Conservation (phyloP, 37 sponge, comb jelly and placozoan species). For the Aphrocallistes beatrix region DNA sequence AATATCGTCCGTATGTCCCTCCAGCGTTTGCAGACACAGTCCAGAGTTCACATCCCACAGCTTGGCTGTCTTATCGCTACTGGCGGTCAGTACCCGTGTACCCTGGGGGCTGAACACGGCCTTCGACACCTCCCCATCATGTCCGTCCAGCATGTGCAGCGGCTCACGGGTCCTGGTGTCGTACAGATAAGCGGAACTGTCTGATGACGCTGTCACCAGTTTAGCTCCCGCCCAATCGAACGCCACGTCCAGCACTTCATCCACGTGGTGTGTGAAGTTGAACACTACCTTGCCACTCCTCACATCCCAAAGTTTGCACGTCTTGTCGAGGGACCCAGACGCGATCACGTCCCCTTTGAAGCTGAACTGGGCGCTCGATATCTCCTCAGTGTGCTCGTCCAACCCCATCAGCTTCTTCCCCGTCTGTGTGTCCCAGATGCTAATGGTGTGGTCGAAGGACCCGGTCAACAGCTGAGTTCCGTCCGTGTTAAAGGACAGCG, state of each 20-base stretch:
- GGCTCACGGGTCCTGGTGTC: slow-evolving; percentile 44
- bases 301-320: slow-evolving; percentile 82
- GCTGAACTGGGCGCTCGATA: slow-evolving; percentile 77
- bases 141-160: slow-evolving; percentile 61
- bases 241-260: slow-evolving; percentile 84
- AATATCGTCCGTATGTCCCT: slow-evolving; percentile 91
- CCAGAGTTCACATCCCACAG: slow-evolving; percentile 71
- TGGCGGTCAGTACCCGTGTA: slow-evolving; percentile 67
- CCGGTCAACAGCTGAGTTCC: slow-evolving; percentile 74
- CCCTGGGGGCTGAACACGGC: slow-evolving; percentile 76
- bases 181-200: slow-evolving; percentile 69
- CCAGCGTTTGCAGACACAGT: slow-evolving; percentile 63
- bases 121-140: slow-evolving; percentile 85
- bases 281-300: slow-evolving; percentile 45
- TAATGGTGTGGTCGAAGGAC: slow-evolving; percentile 88
- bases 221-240: slow-evolving; percentile 80
- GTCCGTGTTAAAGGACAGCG: slow-evolving; percentile 54
- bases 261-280: slow-evolving; percentile 67
- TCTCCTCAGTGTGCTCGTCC: slow-evolving; percentile 74
- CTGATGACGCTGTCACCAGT: slow-evolving; percentile 83
- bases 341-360: slow-evolving; percentile 69
- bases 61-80: slow-evolving; percentile 82
- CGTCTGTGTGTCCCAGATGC: slow-evolving; percentile 66
- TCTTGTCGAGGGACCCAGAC: slow-evolving; percentile 91
- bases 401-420: slow-evolving; percentile 37